Evolutionary conservation across 2,797 vertebrate genomes (phyloP).

Genomic region (Ciconia nigra): DNA sequence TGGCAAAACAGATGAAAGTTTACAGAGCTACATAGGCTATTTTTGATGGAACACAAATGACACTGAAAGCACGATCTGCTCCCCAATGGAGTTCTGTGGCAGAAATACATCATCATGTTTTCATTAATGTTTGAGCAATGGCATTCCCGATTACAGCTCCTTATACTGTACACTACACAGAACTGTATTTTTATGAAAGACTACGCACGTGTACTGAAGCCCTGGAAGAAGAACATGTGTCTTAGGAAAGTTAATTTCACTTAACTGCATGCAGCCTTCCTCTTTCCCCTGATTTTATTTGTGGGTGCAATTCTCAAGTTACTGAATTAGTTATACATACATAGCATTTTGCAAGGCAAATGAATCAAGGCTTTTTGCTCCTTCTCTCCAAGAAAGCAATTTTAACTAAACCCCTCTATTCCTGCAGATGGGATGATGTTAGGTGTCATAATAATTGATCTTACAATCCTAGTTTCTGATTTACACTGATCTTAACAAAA

Average conservation of each 20-base stretch:
- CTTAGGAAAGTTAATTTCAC: not conserved
- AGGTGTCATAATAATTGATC: not conserved
- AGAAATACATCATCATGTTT: not conserved
- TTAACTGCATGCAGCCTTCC: not conserved
- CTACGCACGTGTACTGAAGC: not conserved
- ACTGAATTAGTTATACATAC: not conserved
- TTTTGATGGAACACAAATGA: not conserved
- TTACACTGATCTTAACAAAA: conserved; percentile 12
- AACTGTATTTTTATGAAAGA: not conserved
- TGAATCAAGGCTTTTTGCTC: not conserved
- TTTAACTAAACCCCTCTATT: not conserved
- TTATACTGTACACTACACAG: not conserved
- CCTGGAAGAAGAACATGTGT: not conserved
- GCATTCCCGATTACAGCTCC: not conserved
- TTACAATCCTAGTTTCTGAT: not conserved
- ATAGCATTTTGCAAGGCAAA: not conserved
- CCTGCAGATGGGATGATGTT: not conserved
- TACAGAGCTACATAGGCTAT: not conserved
- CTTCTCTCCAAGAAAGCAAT: not conserved
- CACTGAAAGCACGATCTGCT: not conserved
- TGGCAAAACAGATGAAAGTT: not conserved
- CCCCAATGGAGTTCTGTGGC: not conserved
- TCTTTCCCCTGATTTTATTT: not conserved
- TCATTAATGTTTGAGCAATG: not conserved
- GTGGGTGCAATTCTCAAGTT: not conserved